phyloP scores from a whole-genome alignment of 1,140 invertebrate species.

The Trigoniulus corallinus region DNA sequence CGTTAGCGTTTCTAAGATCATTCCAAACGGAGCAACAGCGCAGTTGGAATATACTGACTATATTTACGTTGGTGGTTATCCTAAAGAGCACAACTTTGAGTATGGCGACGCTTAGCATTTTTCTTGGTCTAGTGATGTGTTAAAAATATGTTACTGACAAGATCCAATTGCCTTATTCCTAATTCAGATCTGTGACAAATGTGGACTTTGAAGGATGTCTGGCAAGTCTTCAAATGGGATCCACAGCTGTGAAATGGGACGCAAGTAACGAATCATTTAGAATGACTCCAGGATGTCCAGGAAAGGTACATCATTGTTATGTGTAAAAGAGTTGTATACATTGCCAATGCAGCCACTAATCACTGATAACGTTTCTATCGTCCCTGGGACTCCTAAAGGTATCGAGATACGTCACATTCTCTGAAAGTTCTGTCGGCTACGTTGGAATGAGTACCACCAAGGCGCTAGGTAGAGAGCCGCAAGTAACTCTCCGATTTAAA shows the following conservation, averaged over 20 bases:
- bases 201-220: slow-evolving; percentile 87
- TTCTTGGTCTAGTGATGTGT: too few species aligned
- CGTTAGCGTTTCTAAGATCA: neutral
- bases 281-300: slow-evolving; percentile 66
- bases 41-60: slow-evolving; percentile 32
- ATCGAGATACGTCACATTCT: slow-evolving; percentile 28
- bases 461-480: slow-evolving; percentile 18
- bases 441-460: slow-evolving; percentile 16
- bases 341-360: too few species aligned
- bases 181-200: slow-evolving; percentile 24
- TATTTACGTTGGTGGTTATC: slow-evolving; percentile 80
- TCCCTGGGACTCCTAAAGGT: slow-evolving; percentile 17
- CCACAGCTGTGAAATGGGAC: slow-evolving; percentile 55
- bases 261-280: slow-evolving; percentile 58
- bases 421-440: slow-evolving; percentile 20
- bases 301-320: slow-evolving; percentile 36
- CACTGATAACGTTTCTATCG: neutral
- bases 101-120: slow-evolving; percentile 49
- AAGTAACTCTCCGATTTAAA: slow-evolving; percentile 79
- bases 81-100: slow-evolving; percentile 41
- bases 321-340: too few species aligned
- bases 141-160: neutral
- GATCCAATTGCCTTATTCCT: neutral
- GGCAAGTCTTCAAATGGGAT: slow-evolving; percentile 56
- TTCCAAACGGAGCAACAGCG: slow-evolving; percentile 23